A percentile compares a stretch with the other conserved stretches of the same genome.
Evolutionary conservation across 35 echinoderm and acorn worm genomes (phyloP).

Genomic region (Lytechinus variegatus): DNA sequence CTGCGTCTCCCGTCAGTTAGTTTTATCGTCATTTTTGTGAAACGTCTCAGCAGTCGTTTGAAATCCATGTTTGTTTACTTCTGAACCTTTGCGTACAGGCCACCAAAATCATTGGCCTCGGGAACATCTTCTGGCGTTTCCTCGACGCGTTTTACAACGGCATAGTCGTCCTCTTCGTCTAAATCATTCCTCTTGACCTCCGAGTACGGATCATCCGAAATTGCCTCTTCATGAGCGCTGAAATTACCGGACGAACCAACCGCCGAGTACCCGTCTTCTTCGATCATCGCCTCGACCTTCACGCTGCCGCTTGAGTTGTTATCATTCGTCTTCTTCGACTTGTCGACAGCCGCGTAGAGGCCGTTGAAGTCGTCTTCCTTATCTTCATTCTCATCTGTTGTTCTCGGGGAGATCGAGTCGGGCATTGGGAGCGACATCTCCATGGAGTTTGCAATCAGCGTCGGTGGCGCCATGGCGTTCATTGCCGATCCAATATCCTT

Average conservation of each 20-base stretch:
- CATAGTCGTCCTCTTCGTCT: not conserved
- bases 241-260: not conserved
- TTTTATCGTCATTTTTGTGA: not conserved
- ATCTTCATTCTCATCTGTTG: not conserved
- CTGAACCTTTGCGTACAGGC: not conserved
- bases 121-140: not conserved
- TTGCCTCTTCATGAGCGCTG: not conserved
- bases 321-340: slow-evolving; percentile 18
- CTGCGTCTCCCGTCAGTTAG: not conserved
- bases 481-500: slow-evolving; percentile 29
- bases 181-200: not conserved
- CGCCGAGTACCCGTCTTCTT: slow-evolving; percentile 12
- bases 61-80: not conserved
- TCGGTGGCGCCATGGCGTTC: slow-evolving; percentile 29
- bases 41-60: not conserved
- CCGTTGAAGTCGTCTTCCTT: not conserved
- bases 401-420: not conserved
- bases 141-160: not conserved
- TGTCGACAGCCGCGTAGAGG: slow-evolving; percentile 23
- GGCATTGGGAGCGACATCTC: slow-evolving; percentile 45
- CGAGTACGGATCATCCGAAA: slow-evolving; percentile 5
- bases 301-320: slow-evolving; percentile 47
- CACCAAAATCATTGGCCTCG: not conserved
- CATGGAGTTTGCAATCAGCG: not conserved
- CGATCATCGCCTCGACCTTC: slow-evolving; percentile 14